These are phyloP conservation scores for Plotosus lineatus DNA, from an alignment of 2,113 vertebrate genomes.

Conservation along the genomic window DNA sequence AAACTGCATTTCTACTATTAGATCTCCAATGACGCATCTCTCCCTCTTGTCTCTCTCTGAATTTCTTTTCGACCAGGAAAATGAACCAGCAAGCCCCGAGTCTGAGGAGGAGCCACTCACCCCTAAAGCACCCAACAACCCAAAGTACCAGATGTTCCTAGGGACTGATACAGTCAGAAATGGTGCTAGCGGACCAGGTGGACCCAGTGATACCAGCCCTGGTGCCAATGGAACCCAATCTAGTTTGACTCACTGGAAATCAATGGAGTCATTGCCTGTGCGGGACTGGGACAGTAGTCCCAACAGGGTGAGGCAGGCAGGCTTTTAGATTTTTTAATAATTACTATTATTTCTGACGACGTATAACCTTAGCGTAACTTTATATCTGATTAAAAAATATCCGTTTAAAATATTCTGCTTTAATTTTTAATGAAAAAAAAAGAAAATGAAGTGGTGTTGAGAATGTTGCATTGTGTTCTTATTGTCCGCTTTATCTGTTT, in stretches of 20 bases:
- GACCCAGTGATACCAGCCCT: conserved; percentile 55
- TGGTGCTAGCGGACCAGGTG: conserved; percentile 52
- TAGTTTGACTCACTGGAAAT: conserved; percentile 59
- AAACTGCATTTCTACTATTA: background rate
- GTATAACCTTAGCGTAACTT: no score
- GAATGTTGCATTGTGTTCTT: background rate
- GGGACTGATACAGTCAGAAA: conserved; percentile 55
- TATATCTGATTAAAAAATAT: no score
- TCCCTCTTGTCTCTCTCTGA: conserved; percentile 55
- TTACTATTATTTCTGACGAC: no score
- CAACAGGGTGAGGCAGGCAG: conserved; percentile 66
- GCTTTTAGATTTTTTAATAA: no score
- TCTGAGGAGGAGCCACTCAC: conserved; percentile 62
- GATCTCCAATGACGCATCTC: background rate
- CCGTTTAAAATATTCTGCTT: no score
- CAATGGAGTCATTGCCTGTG: conserved; percentile 71
- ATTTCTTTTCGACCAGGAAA: conserved; percentile 60
- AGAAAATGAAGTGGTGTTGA: background rate
- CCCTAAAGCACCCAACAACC: conserved; percentile 56
- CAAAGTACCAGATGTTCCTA: conserved; percentile 73
- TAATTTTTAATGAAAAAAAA: no score
- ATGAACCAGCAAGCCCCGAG: conserved; percentile 58
- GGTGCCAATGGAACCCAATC: conserved; percentile 60
- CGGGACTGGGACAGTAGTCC: conserved; percentile 70
- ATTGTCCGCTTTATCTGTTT: background rate